Evolutionary conservation across 2,113 vertebrate genomes (phyloP).

Genomic region (Xiphorhynchus elegans): DNA sequence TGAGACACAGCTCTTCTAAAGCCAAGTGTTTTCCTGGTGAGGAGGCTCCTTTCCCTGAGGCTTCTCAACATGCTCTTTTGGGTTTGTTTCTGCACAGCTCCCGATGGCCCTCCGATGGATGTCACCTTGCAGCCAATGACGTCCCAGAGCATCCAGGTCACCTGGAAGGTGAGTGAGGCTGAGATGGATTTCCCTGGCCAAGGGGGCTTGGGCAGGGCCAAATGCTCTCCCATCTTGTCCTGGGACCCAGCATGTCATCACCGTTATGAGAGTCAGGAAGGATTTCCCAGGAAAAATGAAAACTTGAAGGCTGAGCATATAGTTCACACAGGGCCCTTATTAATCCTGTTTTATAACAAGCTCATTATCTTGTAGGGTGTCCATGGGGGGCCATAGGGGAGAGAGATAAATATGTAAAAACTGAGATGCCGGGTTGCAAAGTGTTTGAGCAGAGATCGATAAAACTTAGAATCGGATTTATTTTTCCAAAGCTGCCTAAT

Average conservation of each 20-base stretch:
- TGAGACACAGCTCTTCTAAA: neutral
- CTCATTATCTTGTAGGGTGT: neutral
- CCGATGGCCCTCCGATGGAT: conserved; percentile 95
- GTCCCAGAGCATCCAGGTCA: conserved; percentile 97
- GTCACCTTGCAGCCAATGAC: conserved; percentile 94
- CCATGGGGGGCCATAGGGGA: neutral
- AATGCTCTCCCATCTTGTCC: neutral
- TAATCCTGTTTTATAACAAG: neutral
- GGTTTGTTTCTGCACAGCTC: conserved; percentile 76
- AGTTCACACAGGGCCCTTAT: neutral
- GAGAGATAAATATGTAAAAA: neutral
- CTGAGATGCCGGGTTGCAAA: neutral
- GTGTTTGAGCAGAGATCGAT: conserved; percentile 46
- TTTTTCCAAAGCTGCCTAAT: conserved; percentile 69
- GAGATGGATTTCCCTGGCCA: rapidly evolving
- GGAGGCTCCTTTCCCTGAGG: too few relatives aligned
- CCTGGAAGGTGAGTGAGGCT: conserved; percentile 87
- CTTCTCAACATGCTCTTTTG: neutral
- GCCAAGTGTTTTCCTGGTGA: rapidly evolving
- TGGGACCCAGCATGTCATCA: rapidly evolving
- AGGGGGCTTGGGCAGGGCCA: rapidly evolving
- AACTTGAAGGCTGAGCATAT: neutral
- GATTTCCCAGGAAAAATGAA: neutral
- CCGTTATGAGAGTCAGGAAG: rapidly evolving
- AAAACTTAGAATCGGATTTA: conserved; percentile 68